Conservation (phyloP, 2,113 vertebrate species). For the Cisticola juncidis region DNA sequence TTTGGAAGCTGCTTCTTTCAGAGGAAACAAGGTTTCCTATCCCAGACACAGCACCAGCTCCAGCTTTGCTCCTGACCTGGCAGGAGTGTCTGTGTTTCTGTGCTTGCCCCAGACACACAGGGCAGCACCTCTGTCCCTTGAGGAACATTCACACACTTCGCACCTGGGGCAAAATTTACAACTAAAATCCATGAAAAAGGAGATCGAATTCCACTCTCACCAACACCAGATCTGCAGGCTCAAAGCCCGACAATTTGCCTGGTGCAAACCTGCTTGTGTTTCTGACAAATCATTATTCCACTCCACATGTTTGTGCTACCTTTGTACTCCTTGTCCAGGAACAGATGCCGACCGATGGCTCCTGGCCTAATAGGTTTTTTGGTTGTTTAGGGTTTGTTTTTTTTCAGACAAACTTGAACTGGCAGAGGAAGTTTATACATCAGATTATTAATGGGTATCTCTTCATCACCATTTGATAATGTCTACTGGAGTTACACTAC, state of each 20-base stretch:
- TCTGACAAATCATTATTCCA: background rate
- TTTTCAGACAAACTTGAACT: background rate
- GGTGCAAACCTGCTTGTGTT: background rate
- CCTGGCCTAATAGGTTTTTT: background rate
- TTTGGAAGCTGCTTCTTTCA: background rate
- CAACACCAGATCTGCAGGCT: background rate
- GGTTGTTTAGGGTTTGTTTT: background rate
- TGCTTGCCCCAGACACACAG: accelerated
- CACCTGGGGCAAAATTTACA: background rate
- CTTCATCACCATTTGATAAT: background rate
- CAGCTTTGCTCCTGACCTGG: background rate
- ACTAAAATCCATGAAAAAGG: accelerated
- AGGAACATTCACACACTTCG: background rate
- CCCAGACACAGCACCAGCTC: background rate
- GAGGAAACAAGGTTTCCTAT: background rate
- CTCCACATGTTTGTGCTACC: background rate
- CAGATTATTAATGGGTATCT: background rate
- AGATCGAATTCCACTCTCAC: background rate
- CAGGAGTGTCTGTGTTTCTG: background rate
- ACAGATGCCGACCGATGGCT: background rate
- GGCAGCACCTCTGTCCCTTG: background rate
- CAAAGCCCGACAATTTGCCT: too few relatives aligned
- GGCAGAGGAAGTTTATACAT: background rate
- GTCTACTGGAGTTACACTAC: background rate
- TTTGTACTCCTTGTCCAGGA: background rate